phyloP scores from a whole-genome alignment of 2,888 invertebrate species.

The Pegoplata infirma region DNA sequence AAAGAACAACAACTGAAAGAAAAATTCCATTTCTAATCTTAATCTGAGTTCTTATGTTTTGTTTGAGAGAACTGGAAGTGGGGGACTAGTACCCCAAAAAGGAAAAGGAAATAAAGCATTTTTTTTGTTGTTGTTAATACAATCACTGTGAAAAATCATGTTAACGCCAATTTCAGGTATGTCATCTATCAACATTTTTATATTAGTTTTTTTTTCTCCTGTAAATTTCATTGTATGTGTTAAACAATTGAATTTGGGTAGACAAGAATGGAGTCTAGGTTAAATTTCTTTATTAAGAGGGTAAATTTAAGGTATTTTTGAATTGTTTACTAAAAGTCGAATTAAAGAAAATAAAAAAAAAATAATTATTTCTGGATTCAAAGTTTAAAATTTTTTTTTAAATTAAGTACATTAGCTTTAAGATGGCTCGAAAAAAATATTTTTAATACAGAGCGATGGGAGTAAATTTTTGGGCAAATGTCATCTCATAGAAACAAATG shows the following conservation, averaged over 20 bases:
- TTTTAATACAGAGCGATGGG: no score
- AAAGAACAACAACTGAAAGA: not conserved
- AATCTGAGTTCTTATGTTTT: slow-evolving; percentile 12
- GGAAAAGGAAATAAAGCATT: slow-evolving; percentile 18
- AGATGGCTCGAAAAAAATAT: no score
- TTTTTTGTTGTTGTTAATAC: slow-evolving; percentile 35
- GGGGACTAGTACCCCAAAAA: not conserved
- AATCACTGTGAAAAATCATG: slow-evolving; percentile 46
- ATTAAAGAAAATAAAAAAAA: no score
- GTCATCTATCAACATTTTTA: slow-evolving; percentile 45
- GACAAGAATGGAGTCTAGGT: not conserved
- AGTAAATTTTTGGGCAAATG: no score
- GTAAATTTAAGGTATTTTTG: not conserved
- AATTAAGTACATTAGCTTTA: no score
- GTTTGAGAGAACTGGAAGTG: not conserved
- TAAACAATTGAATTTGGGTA: slow-evolving; percentile 23
- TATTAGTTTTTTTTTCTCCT: not conserved
- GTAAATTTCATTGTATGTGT: not conserved
- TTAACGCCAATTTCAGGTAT: slow-evolving; percentile 53
- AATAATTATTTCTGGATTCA: no score
- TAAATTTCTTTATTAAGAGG: not conserved
- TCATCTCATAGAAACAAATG: no score
- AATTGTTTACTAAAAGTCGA: not conserved
- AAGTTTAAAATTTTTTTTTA: no score
- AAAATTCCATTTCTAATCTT: slow-evolving; percentile 34